Evolutionary conservation across 53 echinoderm and acorn worm species (phyloP), one percentile per base, ranked within the genome.

Genomic region (Echinarachnius parma): DNA sequence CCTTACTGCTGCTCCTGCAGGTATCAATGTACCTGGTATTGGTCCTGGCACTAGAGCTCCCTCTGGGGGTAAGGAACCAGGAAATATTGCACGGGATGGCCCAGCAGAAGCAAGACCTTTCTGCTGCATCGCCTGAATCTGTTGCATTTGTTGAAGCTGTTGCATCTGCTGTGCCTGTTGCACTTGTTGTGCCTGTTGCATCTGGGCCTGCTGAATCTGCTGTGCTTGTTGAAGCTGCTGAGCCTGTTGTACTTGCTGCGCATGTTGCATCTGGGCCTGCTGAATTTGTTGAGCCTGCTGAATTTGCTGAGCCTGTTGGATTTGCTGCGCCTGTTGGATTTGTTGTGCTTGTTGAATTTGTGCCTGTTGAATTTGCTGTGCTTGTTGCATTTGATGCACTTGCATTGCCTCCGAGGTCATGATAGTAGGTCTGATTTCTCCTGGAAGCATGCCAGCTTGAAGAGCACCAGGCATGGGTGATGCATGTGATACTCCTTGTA

Each of bases 31-130:
- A 49, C 48, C 56, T 28, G 78, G 63, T 37, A 77, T 63, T 20
- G 78, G 50, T 30, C 76, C 76, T 34, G 75, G 58, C 45, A 46
- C 60, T 32, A 77, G 33, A 24, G 63, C 77, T 34, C 52, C 26
- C 4, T 56, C 74, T 14, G 13, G 4, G 13, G 55, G 39, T 8
- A 29, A 30, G 21, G 69, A n/a, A 37, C 55, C 74, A 42, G 74
- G 68, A 0, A 52, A 21, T 10, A 68, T 52, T 68, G 48, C 68
- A 52, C 52, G 68, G 11, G 68, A 52, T 49, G 52, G 50, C 49
- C 20, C 15, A 21, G 68, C 19, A 21, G 68, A 50, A 20, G 52
- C 52, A 10, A 68, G 20, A 21, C 52, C 37, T 52, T 49, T 49
- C 23, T 68, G 68, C 52, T 68, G 68, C 16, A 65, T 65, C 7